Evolutionary conservation across 1,140 invertebrate species (phyloP).

Genomic region (Ephestia elutella): DNA sequence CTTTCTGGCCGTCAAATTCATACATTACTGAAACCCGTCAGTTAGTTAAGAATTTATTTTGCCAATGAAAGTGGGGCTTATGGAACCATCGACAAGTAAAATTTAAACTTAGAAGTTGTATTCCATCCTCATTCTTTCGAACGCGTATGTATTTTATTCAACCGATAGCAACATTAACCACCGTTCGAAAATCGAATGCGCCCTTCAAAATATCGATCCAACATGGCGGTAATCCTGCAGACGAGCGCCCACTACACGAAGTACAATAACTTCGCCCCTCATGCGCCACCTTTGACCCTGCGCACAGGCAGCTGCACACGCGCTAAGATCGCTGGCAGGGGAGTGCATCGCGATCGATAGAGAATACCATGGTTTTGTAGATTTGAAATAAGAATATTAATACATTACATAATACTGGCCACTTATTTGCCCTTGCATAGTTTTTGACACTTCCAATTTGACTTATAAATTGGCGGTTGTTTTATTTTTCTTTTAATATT

Average conservation of each 20-base stretch:
- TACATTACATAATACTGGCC: no score
- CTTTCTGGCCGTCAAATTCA: no score
- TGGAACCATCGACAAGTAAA: no score
- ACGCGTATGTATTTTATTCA: background rate
- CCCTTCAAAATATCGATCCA: slow-evolving; percentile 27
- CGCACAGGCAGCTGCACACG: slow-evolving; percentile 58
- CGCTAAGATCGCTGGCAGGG: slow-evolving; percentile 50
- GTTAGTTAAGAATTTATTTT: no score
- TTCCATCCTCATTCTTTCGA: background rate
- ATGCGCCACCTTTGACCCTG: slow-evolving; percentile 62
- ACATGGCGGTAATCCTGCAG: slow-evolving; percentile 51
- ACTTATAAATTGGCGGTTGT: no score
- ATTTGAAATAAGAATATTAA: background rate
- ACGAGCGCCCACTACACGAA: slow-evolving; percentile 45
- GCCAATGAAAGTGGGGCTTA: no score
- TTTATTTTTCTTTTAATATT: no score
- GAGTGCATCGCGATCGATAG: slow-evolving; percentile 50
- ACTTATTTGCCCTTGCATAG: no score
- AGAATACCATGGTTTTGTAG: background rate
- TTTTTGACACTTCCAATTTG: no score
- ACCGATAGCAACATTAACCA: background rate
- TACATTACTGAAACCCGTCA: no score
- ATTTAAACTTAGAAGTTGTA: no score
- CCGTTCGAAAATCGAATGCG: slow-evolving; percentile 9
- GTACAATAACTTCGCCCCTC: slow-evolving; percentile 55